Evolutionary conservation across 1,140 invertebrate species (phyloP).

Genomic region (Camponotus vicinus): DNA sequence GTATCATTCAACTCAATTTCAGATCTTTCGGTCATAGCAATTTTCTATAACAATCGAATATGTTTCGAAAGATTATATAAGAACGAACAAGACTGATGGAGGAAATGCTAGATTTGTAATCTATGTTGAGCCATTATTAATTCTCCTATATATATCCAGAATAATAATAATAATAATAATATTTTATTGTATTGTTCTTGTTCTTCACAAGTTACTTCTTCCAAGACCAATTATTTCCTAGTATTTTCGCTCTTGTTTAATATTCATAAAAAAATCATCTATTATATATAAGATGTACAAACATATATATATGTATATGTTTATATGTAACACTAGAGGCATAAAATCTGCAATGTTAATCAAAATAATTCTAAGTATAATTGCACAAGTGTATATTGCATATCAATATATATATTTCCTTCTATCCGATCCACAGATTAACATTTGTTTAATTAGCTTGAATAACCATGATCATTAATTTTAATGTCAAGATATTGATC

Average conservation of each 20-base stretch:
- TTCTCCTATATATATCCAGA: neutral
- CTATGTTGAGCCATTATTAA: slow-evolving; percentile 21
- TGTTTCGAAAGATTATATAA: slow-evolving; percentile 43
- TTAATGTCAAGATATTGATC: slow-evolving; percentile 17
- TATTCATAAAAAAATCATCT: slow-evolving; percentile 7
- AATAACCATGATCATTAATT: slow-evolving; percentile 24
- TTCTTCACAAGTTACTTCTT: neutral
- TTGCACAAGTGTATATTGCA: neutral
- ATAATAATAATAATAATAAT: slow-evolving; percentile 6
- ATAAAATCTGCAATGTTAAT: slow-evolving; percentile 38
- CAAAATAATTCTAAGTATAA: slow-evolving; percentile 21
- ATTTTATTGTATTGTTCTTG: neutral
- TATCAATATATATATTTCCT: neutral
- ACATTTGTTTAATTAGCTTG: neutral
- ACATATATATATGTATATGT: neutral
- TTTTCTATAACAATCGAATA: slow-evolving; percentile 45
- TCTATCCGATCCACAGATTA: slow-evolving; percentile 3
- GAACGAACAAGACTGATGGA: slow-evolving; percentile 2
- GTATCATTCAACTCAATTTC: slow-evolving; percentile 17
- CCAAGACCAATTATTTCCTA: neutral
- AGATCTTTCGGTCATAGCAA: slow-evolving; percentile 7
- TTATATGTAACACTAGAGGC: neutral
- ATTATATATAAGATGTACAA: neutral
- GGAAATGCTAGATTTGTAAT: slow-evolving; percentile 33
- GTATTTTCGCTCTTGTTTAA: neutral